Percentiles rank a stretch among this genome's conserved stretches.
Evolutionary conservation across 1,140 invertebrate genomes (phyloP).

Genomic region (Bombus fervidus): DNA sequence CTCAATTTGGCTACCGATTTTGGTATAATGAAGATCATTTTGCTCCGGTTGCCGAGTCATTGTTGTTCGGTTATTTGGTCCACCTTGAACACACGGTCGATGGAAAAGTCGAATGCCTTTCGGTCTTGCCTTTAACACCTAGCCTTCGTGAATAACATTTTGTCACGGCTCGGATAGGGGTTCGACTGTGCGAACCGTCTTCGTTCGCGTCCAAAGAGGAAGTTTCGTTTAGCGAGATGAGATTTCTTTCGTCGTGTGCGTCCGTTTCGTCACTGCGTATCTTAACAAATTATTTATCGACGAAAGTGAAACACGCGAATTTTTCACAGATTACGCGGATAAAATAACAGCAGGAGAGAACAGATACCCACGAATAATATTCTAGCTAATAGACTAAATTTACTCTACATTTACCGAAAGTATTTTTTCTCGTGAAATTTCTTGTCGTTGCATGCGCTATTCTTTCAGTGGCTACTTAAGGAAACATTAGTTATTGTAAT

Average conservation of each 20-base stretch:
- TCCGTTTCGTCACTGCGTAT: too few relatives aligned
- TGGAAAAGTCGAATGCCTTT: neutral
- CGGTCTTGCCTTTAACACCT: neutral
- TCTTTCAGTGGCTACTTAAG: neutral
- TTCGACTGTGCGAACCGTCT: neutral
- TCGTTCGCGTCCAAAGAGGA: neutral
- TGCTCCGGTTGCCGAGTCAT: slow-evolving; percentile 28
- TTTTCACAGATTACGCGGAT: too few relatives aligned
- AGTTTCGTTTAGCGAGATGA: neutral
- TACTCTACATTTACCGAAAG: neutral
- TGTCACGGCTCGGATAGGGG: neutral
- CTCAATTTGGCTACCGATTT: slow-evolving; percentile 67
- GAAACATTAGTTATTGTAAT: neutral
- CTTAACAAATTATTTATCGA: too few relatives aligned
- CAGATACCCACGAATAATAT: too few relatives aligned
- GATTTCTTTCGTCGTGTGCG: too few relatives aligned
- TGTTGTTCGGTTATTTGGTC: slow-evolving; percentile 9
- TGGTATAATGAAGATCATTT: slow-evolving; percentile 56
- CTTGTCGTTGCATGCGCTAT: neutral
- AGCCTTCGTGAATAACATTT: neutral
- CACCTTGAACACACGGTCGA: neutral
- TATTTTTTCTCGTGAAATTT: neutral
- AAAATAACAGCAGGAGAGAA: too few relatives aligned
- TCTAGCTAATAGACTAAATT: too few relatives aligned
- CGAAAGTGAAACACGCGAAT: too few relatives aligned